A percentile compares a stretch with the other conserved stretches of the same genome.
phyloP scores from a whole-genome alignment of 2,113 vertebrate species.

The Acrocephalus arundinaceus region DNA sequence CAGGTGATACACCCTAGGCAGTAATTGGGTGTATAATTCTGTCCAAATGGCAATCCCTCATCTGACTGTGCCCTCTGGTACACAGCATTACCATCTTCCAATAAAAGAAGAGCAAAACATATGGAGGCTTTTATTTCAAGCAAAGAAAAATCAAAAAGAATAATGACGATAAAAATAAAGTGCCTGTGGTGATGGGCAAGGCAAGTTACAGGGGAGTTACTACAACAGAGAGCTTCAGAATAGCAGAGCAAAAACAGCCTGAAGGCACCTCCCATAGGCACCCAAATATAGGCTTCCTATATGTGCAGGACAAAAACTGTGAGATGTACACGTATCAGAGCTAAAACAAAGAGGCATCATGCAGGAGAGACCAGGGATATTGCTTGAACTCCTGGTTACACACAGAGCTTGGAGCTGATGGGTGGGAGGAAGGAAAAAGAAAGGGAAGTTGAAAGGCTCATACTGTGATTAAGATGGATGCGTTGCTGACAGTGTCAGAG shows the following conservation, averaged over 20 bases:
- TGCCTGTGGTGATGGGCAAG: background rate
- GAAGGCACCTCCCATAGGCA: background rate
- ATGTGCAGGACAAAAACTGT: background rate
- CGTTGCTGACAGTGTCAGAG: constrained; percentile 3
- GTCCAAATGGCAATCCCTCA: background rate
- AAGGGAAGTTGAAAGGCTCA: constrained; percentile 14
- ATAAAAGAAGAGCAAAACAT: background rate
- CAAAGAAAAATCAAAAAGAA: background rate
- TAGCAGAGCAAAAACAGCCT: background rate
- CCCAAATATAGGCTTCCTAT: background rate
- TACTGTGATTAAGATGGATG: constrained; percentile 48
- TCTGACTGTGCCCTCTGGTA: constrained; percentile 34
- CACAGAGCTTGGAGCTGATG: background rate
- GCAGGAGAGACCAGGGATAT: background rate
- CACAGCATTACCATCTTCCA: constrained; percentile 21
- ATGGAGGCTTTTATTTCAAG: constrained; percentile 27
- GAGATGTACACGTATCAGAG: fast-evolving
- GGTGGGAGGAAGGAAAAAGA: background rate
- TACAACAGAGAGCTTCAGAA: background rate
- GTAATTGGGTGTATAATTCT: background rate
- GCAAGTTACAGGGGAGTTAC: background rate
- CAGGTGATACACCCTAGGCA: constrained; percentile 21
- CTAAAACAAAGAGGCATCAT: background rate
- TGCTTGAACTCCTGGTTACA: background rate
- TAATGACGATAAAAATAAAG: constrained; percentile 30